Percentiles rank a stretch among this genome's conserved stretches.
phyloP scores from a whole-genome alignment of 1,140 invertebrate species.

The Tribolium madens region DNA sequence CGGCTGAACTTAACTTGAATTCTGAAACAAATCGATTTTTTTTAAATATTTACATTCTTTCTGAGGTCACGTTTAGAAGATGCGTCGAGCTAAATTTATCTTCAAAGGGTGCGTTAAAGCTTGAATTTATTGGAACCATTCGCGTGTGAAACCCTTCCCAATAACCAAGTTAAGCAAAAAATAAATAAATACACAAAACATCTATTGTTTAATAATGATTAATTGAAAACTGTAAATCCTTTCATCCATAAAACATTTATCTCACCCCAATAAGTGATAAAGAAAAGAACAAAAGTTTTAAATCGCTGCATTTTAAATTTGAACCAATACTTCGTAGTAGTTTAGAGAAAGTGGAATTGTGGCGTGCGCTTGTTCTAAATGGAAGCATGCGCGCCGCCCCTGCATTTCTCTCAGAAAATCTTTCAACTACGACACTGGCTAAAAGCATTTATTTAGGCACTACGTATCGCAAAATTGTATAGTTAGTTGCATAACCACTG shows the following conservation, averaged over 20 bases:
- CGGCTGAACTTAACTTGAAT: not conserved
- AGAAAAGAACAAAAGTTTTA: not conserved
- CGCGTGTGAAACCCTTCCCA: constrained; percentile 23
- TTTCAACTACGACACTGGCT: constrained; percentile 3
- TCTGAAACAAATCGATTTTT: constrained; percentile 27
- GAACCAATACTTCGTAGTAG: not conserved
- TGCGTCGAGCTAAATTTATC: constrained; percentile 37
- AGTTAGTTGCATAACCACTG: not conserved
- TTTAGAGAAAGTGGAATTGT: constrained; percentile 3
- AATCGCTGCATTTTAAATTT: not conserved
- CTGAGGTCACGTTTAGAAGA: not conserved
- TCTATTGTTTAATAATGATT: no score
- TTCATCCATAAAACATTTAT: not conserved
- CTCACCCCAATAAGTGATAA: constrained; percentile 6
- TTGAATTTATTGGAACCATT: not conserved
- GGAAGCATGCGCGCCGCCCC: not conserved
- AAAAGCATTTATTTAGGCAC: not conserved
- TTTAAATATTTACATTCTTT: not conserved
- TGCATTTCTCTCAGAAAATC: not conserved
- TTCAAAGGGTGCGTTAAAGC: constrained; percentile 44
- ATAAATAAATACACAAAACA: not conserved
- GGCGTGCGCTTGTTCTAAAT: not conserved
- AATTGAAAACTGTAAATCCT: no score
- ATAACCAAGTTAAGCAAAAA: not conserved
- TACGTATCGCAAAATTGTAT: not conserved